Base-by-base conservation (phyloP, 2,113 vertebrate species). In the Paratilapia polleni region DNA sequence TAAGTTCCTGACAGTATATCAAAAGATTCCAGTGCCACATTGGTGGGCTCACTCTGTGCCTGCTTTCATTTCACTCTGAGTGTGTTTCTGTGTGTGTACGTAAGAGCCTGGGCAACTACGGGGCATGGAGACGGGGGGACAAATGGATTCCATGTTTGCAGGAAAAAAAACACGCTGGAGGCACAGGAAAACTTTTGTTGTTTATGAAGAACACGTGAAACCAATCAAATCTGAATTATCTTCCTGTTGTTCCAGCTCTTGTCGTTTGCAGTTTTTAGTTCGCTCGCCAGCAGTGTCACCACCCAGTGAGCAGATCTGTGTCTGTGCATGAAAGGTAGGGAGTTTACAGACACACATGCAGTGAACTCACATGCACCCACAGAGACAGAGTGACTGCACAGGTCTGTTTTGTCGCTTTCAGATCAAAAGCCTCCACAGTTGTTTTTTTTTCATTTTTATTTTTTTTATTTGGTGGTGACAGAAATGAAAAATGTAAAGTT, bases 131-230 rank as follows among this genome's bases (percentile, higher is more conserved):
- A 87, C 86, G n/a, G 91, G 87, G 87, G 92, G 88, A 92, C 93
- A 96, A 96, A 96, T 96, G 94, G 93, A 95, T 95, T 93, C 95
- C 95, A 96, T 92, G 94, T 95, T 96, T 95, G 93, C 91, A 94
- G 94, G 92, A 90, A 95, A 73, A 41, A 70, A 73, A 95, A 95
- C 93, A 88, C 79, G 85, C 93, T 91, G 82, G 82, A 95, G 94
- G 94, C 93, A 56, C 93, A 91, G 92, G 90, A 86, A 88, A 88
- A 89, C 95, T 95, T 73, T 96, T 96, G 95, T 95, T 96, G 95
- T 96, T 95, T 95, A 95, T 95, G 94, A 95, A 96, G 93, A 95
- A 95, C 95, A 96, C 90, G 93, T 96, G 95, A 95, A 95, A 96
- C 94, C 95, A 94, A 95, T 96, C 95, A 96, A 95, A 96, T 93